phyloP scores from a whole-genome alignment of 2,888 invertebrate species.

The Euplagia quadripunctaria region DNA sequence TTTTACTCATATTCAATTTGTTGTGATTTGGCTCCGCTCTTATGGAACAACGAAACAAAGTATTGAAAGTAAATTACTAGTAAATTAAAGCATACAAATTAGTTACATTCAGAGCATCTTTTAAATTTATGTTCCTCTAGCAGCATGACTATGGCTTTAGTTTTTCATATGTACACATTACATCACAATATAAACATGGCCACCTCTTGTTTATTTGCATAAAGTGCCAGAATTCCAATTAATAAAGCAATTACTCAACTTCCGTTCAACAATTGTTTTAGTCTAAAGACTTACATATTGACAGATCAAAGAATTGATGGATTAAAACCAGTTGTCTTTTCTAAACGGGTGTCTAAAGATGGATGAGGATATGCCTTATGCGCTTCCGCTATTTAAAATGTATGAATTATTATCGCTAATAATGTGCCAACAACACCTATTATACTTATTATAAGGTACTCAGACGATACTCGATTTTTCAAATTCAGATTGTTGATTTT shows the following conservation, averaged over 20 bases:
- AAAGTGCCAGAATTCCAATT: conserved; percentile 55
- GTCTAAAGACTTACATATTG: conserved; percentile 37
- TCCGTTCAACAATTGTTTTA: conserved; percentile 50
- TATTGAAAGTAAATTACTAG: no score
- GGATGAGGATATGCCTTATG: neutral
- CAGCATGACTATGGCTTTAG: neutral
- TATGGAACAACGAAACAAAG: no score
- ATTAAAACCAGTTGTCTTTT: conserved; percentile 24
- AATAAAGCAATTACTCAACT: conserved; percentile 57
- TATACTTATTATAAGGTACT: no score
- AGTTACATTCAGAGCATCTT: no score
- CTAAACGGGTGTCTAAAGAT: conserved; percentile 15
- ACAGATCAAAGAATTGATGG: conserved; percentile 48
- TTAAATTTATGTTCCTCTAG: no score
- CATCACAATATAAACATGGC: conserved; percentile 29
- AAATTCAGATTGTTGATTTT: neutral
- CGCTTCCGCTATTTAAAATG: conserved; percentile 11
- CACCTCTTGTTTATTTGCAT: conserved; percentile 27
- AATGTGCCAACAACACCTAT: neutral
- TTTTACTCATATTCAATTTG: no score
- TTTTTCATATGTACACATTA: conserved; percentile 28
- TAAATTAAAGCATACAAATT: no score
- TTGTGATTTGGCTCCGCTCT: no score
- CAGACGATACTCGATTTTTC: neutral
- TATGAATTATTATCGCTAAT: neutral